Percentiles rank a stretch among this genome's conserved stretches.
phyloP scores from a whole-genome alignment of 2,888 invertebrate genomes.

The Rotaria macrura region DNA sequence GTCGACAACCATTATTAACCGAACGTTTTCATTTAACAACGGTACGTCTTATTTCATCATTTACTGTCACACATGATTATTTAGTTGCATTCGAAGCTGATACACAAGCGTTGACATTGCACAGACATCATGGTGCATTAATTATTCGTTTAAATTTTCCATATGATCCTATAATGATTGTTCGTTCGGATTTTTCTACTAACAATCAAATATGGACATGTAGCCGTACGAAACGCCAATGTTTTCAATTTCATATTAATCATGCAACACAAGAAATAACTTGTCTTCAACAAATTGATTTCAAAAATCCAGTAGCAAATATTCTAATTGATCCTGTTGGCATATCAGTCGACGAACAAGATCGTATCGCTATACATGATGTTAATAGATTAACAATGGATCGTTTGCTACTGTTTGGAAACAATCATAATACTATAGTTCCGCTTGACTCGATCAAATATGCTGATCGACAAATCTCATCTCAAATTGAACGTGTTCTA shows the following conservation, averaged over 20 bases:
- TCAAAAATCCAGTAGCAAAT: not conserved
- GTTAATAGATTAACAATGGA: not conserved
- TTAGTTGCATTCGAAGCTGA: not conserved
- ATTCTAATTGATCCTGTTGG: not conserved
- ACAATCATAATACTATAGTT: not conserved
- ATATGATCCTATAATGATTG: not conserved
- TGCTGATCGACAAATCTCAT: not conserved
- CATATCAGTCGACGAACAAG: not conserved
- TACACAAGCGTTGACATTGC: not conserved
- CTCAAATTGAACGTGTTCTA: not conserved
- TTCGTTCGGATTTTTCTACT: not conserved
- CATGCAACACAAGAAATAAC: not conserved
- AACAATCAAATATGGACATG: not conserved
- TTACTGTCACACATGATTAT: not conserved
- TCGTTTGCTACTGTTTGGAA: not conserved
- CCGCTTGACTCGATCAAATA: not conserved
- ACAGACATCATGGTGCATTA: conserved; percentile 10
- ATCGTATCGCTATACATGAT: not conserved
- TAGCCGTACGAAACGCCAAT: not conserved
- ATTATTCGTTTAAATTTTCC: not conserved
- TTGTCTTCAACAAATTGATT: not conserved
- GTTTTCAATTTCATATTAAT: not conserved
- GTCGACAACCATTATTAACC: not conserved
- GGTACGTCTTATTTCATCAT: not conserved
- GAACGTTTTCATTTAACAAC: not conserved